Conservation (phyloP, 1,140 invertebrate genomes). For the Listronotus bonariensis region DNA sequence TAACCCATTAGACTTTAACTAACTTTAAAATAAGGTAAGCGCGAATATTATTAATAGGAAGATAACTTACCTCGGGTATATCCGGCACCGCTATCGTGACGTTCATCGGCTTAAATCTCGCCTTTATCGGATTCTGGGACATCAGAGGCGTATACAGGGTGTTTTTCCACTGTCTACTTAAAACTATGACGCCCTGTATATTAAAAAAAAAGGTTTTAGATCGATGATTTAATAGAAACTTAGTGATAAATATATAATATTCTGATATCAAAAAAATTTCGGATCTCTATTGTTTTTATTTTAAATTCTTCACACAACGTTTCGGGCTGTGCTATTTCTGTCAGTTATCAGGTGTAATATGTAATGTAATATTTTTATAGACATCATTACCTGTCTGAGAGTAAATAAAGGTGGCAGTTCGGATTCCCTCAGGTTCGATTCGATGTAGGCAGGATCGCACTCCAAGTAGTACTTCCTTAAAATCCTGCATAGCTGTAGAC, state of each 20-base stretch:
- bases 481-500: conserved; percentile 90
- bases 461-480: conserved; percentile 84
- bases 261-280: background rate
- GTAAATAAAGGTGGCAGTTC: conserved; percentile 87
- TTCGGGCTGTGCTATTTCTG: too few relatives aligned
- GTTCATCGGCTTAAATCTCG: conserved; percentile 79
- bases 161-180: conserved; percentile 96
- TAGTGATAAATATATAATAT: background rate
- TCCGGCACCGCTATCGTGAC: conserved; percentile 87
- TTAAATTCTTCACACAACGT: too few relatives aligned
- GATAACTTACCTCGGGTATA: conserved; percentile 71
- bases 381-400: conserved; percentile 72
- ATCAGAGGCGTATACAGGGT: conserved; percentile 91
- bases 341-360: too few relatives aligned
- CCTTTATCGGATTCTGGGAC: conserved; percentile 88
- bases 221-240: background rate
- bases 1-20: too few relatives aligned
- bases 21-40: too few relatives aligned
- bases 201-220: conserved; percentile 23
- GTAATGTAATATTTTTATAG: too few relatives aligned
- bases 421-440: conserved; percentile 80
- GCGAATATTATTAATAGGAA: background rate
- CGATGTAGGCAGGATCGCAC: conserved; percentile 74
- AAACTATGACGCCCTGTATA: conserved; percentile 81
- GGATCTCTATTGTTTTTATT: background rate